These are phyloP conservation scores for Paramormyrops kingsleyae DNA, from an alignment of 2,113 vertebrate genomes.

Conservation along the genomic window DNA sequence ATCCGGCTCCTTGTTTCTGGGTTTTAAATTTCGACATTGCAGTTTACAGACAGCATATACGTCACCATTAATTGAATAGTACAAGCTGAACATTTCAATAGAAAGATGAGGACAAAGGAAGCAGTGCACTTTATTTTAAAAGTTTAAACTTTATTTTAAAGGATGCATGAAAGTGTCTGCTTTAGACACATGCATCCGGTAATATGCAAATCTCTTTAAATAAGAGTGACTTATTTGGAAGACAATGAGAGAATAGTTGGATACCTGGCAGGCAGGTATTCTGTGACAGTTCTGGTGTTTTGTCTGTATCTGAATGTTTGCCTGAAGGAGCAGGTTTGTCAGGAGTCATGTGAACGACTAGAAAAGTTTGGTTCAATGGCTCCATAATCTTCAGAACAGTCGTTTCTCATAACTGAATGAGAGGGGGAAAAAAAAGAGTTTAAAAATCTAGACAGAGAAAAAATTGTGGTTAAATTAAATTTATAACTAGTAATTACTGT, in stretches of 20 bases:
- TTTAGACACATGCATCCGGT: background rate
- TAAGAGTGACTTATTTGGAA: background rate
- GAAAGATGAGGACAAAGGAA: background rate
- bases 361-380: constrained; percentile 11
- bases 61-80: background rate
- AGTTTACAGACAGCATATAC: background rate
- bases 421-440: background rate
- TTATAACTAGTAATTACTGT: background rate
- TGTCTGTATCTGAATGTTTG: background rate
- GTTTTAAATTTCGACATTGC: background rate
- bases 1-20: background rate
- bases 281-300: background rate
- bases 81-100: background rate
- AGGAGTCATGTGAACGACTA: constrained; percentile 29
- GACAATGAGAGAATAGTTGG: background rate
- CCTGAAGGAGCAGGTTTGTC: background rate
- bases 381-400: constrained; percentile 73
- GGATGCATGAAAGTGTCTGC: background rate
- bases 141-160: constrained; percentile 1
- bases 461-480: background rate
- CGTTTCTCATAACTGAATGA: constrained; percentile 86
- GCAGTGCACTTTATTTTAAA: constrained; percentile 4
- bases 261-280: background rate
- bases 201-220: background rate
- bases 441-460: background rate